Conservation (phyloP, 2,113 vertebrate species). For the Plecotus auritus region DNA sequence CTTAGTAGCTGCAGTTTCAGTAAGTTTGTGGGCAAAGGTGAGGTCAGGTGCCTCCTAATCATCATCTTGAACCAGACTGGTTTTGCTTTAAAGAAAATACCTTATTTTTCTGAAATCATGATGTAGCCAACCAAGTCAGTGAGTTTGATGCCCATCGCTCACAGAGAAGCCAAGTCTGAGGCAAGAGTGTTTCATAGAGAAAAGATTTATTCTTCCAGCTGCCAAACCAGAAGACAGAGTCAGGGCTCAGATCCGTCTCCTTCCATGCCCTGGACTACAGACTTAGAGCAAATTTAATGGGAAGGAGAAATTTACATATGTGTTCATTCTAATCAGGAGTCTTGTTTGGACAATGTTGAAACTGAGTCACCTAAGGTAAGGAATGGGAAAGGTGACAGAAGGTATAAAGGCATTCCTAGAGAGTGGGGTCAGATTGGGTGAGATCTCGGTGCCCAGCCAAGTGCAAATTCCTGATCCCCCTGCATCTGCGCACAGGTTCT, state of each 20-base stretch:
- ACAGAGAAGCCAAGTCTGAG: not conserved
- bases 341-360: not conserved
- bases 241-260: not conserved
- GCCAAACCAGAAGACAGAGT: not conserved
- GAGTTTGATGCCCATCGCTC: not conserved
- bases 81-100: not conserved
- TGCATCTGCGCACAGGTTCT: not conserved
- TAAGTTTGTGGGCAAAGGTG: not conserved
- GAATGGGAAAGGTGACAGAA: not conserved
- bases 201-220: not conserved
- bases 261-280: not conserved
- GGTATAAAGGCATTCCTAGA: not conserved
- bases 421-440: not conserved
- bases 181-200: not conserved
- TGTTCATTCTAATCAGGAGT: not conserved
- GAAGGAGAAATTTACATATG: not conserved
- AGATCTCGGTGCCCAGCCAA: not conserved
- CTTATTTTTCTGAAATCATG: not conserved
- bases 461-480: not conserved
- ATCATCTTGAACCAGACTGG: not conserved
- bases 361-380: not conserved
- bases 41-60: not conserved
- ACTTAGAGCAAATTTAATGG: not conserved
- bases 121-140: not conserved
- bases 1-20: not conserved